A percentile compares a stretch with the other conserved stretches of the same genome.
Conservation (phyloP, 2,113 vertebrate genomes). For the Solea solea region DNA sequence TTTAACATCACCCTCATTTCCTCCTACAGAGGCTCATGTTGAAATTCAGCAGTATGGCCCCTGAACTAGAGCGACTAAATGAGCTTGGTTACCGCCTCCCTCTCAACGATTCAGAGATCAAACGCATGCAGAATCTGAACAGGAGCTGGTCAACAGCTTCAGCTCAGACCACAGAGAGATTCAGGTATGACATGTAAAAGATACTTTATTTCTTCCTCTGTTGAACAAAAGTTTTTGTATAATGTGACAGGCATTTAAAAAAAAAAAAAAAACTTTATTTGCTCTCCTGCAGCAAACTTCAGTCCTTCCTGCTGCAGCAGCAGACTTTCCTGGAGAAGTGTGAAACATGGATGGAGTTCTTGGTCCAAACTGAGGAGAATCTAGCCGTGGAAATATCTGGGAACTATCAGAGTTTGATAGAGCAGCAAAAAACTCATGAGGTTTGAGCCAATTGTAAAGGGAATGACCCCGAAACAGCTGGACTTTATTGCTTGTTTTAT, state of each 20-base stretch:
- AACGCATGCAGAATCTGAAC: slow-evolving; percentile 94
- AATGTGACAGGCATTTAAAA: not conserved
- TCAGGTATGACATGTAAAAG: slow-evolving; percentile 84
- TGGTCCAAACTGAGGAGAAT: slow-evolving; percentile 94
- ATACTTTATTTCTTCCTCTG: not conserved
- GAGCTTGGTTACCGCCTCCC: slow-evolving; percentile 94
- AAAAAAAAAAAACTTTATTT: not conserved
- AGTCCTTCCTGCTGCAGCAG: slow-evolving; percentile 94
- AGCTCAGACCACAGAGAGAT: slow-evolving; percentile 92
- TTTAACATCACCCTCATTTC: not conserved
- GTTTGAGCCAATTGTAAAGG: slow-evolving; percentile 58
- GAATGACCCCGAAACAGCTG: fast-evolving
- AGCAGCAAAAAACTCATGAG: slow-evolving; percentile 96
- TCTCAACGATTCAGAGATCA: slow-evolving; percentile 94
- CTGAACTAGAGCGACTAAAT: slow-evolving; percentile 92
- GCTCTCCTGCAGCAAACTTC: slow-evolving; percentile 87
- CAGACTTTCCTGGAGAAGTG: slow-evolving; percentile 99
- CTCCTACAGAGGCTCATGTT: slow-evolving; percentile 89
- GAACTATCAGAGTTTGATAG: slow-evolving; percentile 91
- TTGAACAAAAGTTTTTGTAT: not conserved
- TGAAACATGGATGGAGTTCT: slow-evolving; percentile 98
- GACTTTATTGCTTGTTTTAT: not conserved
- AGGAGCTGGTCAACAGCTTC: slow-evolving; percentile 89
- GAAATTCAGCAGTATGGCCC: slow-evolving; percentile 92
- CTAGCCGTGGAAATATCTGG: slow-evolving; percentile 94